These are phyloP conservation scores for Cephus nigrinus DNA, from an alignment of 2,888 invertebrate genomes.

Conservation along the genomic window DNA sequence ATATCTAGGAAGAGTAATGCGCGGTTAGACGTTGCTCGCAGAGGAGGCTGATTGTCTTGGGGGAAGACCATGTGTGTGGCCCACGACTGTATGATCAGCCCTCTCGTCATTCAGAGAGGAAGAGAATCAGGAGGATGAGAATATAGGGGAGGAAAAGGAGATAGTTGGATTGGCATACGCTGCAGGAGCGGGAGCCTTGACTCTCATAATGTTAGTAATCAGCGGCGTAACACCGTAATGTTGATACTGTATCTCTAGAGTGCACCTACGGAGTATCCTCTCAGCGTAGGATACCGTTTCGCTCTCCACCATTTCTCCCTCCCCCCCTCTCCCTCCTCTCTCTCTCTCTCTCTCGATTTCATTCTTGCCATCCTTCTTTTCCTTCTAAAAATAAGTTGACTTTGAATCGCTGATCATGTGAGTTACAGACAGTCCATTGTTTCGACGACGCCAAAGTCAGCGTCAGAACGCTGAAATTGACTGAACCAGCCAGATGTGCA, in stretches of 20 bases:
- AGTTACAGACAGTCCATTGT: background rate
- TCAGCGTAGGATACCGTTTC: background rate
- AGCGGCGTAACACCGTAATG: constrained; percentile 2
- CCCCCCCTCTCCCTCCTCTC: background rate
- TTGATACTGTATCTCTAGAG: background rate
- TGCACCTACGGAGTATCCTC: background rate
- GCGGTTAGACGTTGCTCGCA: background rate
- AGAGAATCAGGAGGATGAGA: background rate
- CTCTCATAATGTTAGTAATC: constrained; percentile 6
- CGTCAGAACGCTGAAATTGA: background rate
- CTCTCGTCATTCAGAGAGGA: background rate
- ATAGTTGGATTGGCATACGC: background rate
- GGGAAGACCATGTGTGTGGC: background rate
- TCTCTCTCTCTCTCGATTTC: too few species aligned
- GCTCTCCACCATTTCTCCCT: background rate
- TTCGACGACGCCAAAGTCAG: background rate
- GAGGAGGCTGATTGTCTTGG: background rate
- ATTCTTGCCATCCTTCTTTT: background rate
- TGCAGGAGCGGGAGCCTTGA: background rate
- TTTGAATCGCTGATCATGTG: background rate
- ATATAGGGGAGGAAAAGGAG: background rate
- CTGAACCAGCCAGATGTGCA: background rate
- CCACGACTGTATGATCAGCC: background rate
- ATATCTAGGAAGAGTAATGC: constrained; percentile 2
- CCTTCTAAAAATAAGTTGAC: background rate